Conservation (phyloP, 35 echinoderm and acorn worm species). For the Stichopus chloronotus region DNA sequence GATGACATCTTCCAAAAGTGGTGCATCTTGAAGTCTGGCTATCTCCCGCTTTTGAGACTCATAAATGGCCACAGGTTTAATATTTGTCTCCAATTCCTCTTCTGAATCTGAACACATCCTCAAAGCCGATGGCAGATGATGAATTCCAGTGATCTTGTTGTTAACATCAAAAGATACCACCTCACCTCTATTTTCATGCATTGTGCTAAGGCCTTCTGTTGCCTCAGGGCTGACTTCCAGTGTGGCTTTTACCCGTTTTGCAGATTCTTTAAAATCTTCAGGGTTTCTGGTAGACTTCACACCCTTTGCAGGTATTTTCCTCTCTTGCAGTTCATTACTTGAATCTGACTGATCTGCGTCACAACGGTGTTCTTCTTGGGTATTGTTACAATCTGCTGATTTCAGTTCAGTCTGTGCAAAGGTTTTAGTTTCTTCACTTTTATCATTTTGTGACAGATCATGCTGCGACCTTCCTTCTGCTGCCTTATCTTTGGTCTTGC, state of each 20-base stretch:
- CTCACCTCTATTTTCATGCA: too few relatives aligned
- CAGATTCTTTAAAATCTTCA: not conserved
- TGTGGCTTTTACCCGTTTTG: not conserved
- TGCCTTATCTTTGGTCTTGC: too few relatives aligned
- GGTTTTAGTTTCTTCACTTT: too few relatives aligned
- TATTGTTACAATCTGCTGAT: not conserved
- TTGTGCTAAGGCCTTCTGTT: too few relatives aligned
- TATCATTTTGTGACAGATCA: too few relatives aligned
- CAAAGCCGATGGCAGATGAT: constrained; percentile 3
- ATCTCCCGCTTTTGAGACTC: too few relatives aligned
- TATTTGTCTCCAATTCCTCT: too few relatives aligned
- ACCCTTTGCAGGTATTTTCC: not conserved
- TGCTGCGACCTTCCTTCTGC: too few relatives aligned
- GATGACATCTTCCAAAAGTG: too few relatives aligned
- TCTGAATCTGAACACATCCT: not conserved
- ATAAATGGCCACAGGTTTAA: too few relatives aligned
- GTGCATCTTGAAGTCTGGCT: too few relatives aligned
- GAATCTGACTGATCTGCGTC: not conserved
- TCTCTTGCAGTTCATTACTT: not conserved
- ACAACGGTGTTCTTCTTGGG: not conserved
- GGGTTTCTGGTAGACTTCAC: not conserved
- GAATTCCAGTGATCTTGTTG: not conserved
- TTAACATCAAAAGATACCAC: not conserved
- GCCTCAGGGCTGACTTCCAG: not conserved
- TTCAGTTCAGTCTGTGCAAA: not conserved